Conservation (phyloP, 2,888 invertebrate species). For the Chalcosyrphus nemorum region DNA sequence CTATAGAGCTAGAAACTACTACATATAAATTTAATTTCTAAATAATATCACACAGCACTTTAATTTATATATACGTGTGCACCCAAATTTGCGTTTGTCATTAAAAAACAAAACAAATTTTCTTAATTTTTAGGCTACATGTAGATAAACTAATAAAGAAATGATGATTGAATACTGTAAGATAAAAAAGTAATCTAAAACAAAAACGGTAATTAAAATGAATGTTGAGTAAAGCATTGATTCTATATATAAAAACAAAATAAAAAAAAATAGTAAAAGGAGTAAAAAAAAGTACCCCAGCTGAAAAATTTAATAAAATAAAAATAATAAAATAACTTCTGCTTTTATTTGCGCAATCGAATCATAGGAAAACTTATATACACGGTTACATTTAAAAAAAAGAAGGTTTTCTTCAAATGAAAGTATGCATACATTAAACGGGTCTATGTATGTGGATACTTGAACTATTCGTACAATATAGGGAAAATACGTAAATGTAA, state of each 20-base stretch:
- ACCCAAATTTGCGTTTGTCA: slow-evolving; percentile 69
- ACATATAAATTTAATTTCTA: slow-evolving; percentile 43
- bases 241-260: slow-evolving; percentile 66
- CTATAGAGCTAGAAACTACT: slow-evolving; percentile 33
- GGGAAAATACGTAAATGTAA: slow-evolving; percentile 52
- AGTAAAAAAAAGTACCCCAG: slow-evolving; percentile 60
- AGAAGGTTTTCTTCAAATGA: slow-evolving; percentile 41
- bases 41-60: slow-evolving; percentile 68
- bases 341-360: slow-evolving; percentile 66
- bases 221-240: slow-evolving; percentile 70
- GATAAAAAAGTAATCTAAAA: slow-evolving; percentile 52
- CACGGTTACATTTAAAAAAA: slow-evolving; percentile 23
- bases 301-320: slow-evolving; percentile 72
- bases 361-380: slow-evolving; percentile 45
- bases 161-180: slow-evolving; percentile 66
- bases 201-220: slow-evolving; percentile 56
- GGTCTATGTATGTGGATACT: slow-evolving; percentile 35
- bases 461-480: slow-evolving; percentile 45
- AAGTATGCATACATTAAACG: slow-evolving; percentile 13
- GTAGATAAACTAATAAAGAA: slow-evolving; percentile 71
- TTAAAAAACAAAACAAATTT: slow-evolving; percentile 40
- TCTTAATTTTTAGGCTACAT: slow-evolving; percentile 68
- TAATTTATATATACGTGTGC: slow-evolving; percentile 69
- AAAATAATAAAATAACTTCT: slow-evolving; percentile 53
- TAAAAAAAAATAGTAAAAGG: slow-evolving; percentile 53